Base-by-base conservation (phyloP, 2,113 vertebrate genomes). In the Lipophrys pholis region DNA sequence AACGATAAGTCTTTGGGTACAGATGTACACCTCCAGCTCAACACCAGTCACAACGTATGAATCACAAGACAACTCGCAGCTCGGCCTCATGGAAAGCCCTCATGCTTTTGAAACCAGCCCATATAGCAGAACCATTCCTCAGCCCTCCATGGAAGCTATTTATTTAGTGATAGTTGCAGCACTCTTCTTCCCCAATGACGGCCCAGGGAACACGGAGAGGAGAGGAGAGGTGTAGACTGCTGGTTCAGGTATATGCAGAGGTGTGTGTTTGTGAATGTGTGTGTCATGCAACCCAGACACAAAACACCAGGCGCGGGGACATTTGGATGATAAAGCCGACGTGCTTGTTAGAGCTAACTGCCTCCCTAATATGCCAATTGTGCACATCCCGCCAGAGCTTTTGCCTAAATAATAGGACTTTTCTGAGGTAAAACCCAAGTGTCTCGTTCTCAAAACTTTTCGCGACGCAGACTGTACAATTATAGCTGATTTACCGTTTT, bases 341-440 rank as follows among this genome's bases (percentile, higher is more conserved):
- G 38, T 86, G 69, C 76, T 89, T 84, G 73, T 86, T 85, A 46
- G 73, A 43, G 8, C 40, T 63, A 84, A 85, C 66, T 65, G 69
- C 67, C 68, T 78, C 81, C 69, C 71, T 70, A 80, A 87, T 81
- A 70, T 56, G 69, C 76, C 70, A 61, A 36, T 59, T 70, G 72
- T 71, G 62, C 65, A 82, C 81, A 69, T 73, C 60, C 78, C 71
- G 80, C 71, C 72, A 48, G 54, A 75, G 68, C 49, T 78, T 57
- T 8, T 36, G 42, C 59, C 71, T 16, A 15, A 81, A 52, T 74
- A 49, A 75, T 68, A 46, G 8, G 9, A 35, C 59, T 69, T 71
- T 67, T 73, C 56, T 66, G 42, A 49, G 48, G 46, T 56, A 49
- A 76, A 85, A 53, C 81, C 81, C 80, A 43, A 75, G 81, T 59